Evolutionary conservation across 2,797 vertebrate species (phyloP), one percentile per base, ranked within the genome.

Genomic region (Protonibea diacanthus): DNA sequence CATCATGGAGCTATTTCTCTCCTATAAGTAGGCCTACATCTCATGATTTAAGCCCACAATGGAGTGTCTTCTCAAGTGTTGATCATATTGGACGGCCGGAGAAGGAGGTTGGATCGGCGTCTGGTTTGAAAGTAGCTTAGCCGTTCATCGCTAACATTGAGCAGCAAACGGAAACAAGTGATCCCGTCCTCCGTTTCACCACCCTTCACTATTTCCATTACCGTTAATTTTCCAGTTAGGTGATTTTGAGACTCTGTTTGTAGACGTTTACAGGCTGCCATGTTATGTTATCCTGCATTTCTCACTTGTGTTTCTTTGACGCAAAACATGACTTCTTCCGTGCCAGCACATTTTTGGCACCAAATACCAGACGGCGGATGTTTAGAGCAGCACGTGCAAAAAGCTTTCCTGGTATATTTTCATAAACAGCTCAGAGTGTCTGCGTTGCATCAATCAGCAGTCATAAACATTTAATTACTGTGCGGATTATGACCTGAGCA

Each of bases 401-500:
- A 56, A 49, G 6, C 23, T 14, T 53, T 12, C 40, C 49, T 57
- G 29, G 51, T 42, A 51, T 14, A 48, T 59, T 17, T 53, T 59
- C 15, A 58, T 8, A 2, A 57, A 67, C 18, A 5, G 51, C 51
- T 33, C 44, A 17, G 11, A 8, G 27, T 47, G 25, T 25, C 2
- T 29, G 17, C 0, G 7, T 52, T 18, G 2, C 21, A 25, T 64
- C 18, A 18, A 27, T 59, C 0, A 6, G 18, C 55, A 18, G 25
- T n/a, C 18, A 20, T 14, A 74, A 56, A 57, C 42, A 25, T 61
- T 62, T 33, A 8, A 60, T 38, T 3, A 15, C 57, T 44, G 1
- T 45, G 48, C 62, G 60, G 17, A 25, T 79, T 69, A 0, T 84
- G 59, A 82, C 71, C 25, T 42, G 33, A 74, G 64, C 93, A 99